Conservation (phyloP, 1,140 invertebrate genomes). For the Orius insidiosus region DNA sequence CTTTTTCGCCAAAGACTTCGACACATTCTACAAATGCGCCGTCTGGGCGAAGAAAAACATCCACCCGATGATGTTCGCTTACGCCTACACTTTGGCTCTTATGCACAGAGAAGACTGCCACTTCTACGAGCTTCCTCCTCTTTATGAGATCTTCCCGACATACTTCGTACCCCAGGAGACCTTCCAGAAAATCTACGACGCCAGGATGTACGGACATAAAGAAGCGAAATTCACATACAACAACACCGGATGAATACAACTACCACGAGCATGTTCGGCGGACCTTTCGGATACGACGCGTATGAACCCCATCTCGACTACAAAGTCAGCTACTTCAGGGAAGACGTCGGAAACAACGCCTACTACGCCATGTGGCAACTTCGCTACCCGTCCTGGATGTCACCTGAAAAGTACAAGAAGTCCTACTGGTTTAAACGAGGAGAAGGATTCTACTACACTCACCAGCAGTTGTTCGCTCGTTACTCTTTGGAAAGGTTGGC, state of each 20-base stretch:
- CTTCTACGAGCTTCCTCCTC: constrained; percentile 38
- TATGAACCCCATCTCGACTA: constrained; percentile 34
- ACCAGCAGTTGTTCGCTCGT: constrained; percentile 40
- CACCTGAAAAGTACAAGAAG: constrained; percentile 26
- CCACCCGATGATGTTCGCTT: constrained; percentile 44
- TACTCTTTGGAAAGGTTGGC: constrained; percentile 50
- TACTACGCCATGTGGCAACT: constrained; percentile 48
- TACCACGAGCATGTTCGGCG: constrained; percentile 23
- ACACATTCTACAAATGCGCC: constrained; percentile 27
- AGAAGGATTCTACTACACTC: constrained; percentile 37
- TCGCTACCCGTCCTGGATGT: constrained; percentile 44
- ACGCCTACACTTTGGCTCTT: constrained; percentile 39
- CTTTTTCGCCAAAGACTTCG: constrained; percentile 38
- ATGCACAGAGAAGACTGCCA: constrained; percentile 40
- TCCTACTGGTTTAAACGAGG: constrained; percentile 34
- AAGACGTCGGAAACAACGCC: constrained; percentile 48
- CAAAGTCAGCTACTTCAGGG: constrained; percentile 48
- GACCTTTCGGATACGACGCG: constrained; percentile 23
- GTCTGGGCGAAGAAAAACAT: constrained; percentile 40
- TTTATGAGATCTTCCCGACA: constrained; percentile 47
- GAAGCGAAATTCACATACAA: constrained; percentile 20
- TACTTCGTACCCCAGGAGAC: constrained; percentile 39
- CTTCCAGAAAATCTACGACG: constrained; percentile 36
- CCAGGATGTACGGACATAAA: constrained; percentile 15
- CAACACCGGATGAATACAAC: constrained; percentile 20